Evolutionary conservation across 2,888 invertebrate genomes (phyloP).

Genomic region (Dorcus parallelipipedus): DNA sequence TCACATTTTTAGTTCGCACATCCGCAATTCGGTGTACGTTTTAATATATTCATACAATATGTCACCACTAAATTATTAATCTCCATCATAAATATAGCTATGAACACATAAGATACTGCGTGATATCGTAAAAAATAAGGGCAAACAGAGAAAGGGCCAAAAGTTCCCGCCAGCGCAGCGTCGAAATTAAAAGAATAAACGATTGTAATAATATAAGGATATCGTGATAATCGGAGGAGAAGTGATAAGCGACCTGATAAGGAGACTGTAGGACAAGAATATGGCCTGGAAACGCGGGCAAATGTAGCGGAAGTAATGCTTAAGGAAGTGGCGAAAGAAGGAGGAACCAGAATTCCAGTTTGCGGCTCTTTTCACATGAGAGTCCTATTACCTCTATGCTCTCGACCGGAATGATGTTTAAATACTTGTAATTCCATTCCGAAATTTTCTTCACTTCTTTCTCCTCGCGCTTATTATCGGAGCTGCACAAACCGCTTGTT

Average conservation of each 20-base stretch:
- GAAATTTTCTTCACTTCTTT: conserved; percentile 4
- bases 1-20: no score
- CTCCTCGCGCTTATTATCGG: background rate
- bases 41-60: no score
- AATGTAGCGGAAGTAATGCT: conserved; percentile 49
- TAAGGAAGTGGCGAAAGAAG: conserved; percentile 43
- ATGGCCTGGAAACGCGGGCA: conserved; percentile 48
- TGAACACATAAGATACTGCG: no score
- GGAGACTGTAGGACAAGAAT: conserved; percentile 41
- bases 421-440: conserved; percentile 22
- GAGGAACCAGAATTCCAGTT: conserved; percentile 13
- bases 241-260: conserved; percentile 44
- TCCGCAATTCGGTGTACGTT: no score
- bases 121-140: conserved; percentile 2
- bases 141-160: background rate
- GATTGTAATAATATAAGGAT: conserved; percentile 31
- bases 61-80: no score
- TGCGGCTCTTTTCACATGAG: conserved; percentile 22
- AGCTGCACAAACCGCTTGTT: background rate
- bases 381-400: conserved; percentile 21
- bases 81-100: no score
- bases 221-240: conserved; percentile 44
- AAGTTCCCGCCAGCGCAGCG: no score
- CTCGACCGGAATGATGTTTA: conserved; percentile 24
- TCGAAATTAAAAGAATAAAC: background rate